These are phyloP conservation scores for Tetraodon nigroviridis DNA, from an alignment of 2,113 vertebrate genomes.

Conservation along the genomic window DNA sequence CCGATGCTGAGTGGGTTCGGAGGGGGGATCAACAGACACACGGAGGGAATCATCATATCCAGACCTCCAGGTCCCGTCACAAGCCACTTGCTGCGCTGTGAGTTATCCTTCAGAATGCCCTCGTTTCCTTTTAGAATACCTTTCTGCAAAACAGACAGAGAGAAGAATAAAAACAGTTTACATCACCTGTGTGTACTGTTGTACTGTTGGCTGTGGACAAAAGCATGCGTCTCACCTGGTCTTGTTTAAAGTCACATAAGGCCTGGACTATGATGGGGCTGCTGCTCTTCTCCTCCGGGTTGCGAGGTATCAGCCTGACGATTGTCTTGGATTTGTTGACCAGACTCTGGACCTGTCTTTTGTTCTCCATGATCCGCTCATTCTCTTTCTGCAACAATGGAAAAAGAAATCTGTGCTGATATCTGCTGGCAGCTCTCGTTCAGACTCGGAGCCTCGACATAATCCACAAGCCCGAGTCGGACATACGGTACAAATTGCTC, in stretches of 20 bases:
- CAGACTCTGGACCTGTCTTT: slow-evolving; percentile 90
- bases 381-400: slow-evolving; percentile 79
- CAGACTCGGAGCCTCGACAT: neutral
- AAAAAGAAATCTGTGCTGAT: neutral
- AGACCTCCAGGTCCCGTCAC: slow-evolving; percentile 93
- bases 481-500: neutral
- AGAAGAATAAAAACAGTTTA: neutral
- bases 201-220: neutral
- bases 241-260: slow-evolving; percentile 96
- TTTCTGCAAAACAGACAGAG: slow-evolving; percentile 71
- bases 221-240: slow-evolving; percentile 79
- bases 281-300: slow-evolving; percentile 83
- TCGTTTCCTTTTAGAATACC: slow-evolving; percentile 87
- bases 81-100: slow-evolving; percentile 94
- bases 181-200: neutral
- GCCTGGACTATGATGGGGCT: slow-evolving; percentile 85
- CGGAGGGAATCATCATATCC: slow-evolving; percentile 93
- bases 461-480: neutral
- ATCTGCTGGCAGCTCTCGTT: neutral
- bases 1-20: slow-evolving; percentile 85
- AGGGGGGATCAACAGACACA: slow-evolving; percentile 90
- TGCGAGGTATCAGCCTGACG: slow-evolving; percentile 89
- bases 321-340: slow-evolving; percentile 92
- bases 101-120: slow-evolving; percentile 92
- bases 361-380: slow-evolving; percentile 88